Conservation (phyloP, 53 echinoderm and acorn worm genomes). For the Pentamera pediparva region DNA sequence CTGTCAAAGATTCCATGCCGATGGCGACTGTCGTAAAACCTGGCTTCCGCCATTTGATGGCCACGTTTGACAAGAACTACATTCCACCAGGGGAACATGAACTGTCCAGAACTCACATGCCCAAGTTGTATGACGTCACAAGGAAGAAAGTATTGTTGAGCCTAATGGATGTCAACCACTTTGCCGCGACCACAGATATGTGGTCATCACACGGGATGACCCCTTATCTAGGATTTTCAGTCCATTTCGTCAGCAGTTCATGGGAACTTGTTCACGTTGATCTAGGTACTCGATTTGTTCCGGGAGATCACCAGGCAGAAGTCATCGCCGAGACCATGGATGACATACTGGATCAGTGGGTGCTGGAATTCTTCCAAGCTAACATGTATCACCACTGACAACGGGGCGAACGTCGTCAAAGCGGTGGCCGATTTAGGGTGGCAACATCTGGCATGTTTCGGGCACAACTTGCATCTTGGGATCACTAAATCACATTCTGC, state of each 20-base stretch:
- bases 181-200: slow-evolving; percentile 40
- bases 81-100: background rate
- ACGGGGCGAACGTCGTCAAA: slow-evolving; percentile 36
- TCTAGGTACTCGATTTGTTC: slow-evolving; percentile 16
- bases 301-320: slow-evolving; percentile 11
- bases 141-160: background rate
- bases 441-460: background rate
- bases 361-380: background rate
- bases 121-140: slow-evolving; percentile 4
- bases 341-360: slow-evolving; percentile 32
- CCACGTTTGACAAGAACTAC: background rate
- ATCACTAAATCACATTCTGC: slow-evolving; percentile 38
- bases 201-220: slow-evolving; percentile 47
- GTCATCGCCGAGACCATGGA: background rate
- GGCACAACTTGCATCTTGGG: slow-evolving; percentile 34
- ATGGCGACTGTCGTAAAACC: background rate
- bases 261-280: slow-evolving; percentile 26
- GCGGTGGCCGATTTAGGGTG: slow-evolving; percentile 3
- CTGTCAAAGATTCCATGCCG: slow-evolving; percentile 25
- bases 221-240: slow-evolving; percentile 18
- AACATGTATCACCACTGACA: slow-evolving; percentile 33
- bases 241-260: background rate
- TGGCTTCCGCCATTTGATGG: slow-evolving; percentile 1
- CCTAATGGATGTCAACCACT: background rate
- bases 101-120: slow-evolving; percentile 39